Conservation (phyloP, 2,113 vertebrate species). For the Spermophilus dauricus region DNA sequence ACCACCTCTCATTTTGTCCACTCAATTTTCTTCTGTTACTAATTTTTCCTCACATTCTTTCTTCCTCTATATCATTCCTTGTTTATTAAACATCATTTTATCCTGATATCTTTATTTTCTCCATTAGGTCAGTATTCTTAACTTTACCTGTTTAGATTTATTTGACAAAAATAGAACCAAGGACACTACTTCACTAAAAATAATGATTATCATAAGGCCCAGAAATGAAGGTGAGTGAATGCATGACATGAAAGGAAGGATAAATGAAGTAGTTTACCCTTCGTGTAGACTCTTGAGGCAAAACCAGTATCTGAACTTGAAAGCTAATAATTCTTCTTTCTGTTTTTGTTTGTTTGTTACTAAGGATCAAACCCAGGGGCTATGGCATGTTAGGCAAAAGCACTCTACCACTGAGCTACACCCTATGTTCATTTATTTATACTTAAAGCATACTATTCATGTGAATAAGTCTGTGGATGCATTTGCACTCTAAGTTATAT, state of each 20-base stretch:
- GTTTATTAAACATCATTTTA: conserved; percentile 42
- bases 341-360: background rate
- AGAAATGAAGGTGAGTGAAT: background rate
- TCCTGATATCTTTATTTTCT: background rate
- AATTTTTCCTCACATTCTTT: conserved; percentile 57
- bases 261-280: background rate
- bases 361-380: background rate
- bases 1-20: background rate
- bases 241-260: background rate
- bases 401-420: background rate
- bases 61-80: background rate
- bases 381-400: background rate
- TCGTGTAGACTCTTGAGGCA: background rate
- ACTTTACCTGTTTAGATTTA: conserved; percentile 48
- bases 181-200: conserved; percentile 37
- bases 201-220: background rate
- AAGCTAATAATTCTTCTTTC: too few relatives aligned
- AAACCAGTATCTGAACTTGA: conserved; percentile 10
- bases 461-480: background rate
- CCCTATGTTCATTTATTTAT: too few relatives aligned
- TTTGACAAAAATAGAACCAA: conserved; percentile 38
- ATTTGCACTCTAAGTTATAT: conserved; percentile 38
- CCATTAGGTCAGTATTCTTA: conserved; percentile 7
- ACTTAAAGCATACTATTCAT: background rate
- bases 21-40: conserved; percentile 21